These are phyloP conservation scores for Myrmecobius fasciatus DNA, from an alignment of 2,113 vertebrate species.

Conservation along the genomic window DNA sequence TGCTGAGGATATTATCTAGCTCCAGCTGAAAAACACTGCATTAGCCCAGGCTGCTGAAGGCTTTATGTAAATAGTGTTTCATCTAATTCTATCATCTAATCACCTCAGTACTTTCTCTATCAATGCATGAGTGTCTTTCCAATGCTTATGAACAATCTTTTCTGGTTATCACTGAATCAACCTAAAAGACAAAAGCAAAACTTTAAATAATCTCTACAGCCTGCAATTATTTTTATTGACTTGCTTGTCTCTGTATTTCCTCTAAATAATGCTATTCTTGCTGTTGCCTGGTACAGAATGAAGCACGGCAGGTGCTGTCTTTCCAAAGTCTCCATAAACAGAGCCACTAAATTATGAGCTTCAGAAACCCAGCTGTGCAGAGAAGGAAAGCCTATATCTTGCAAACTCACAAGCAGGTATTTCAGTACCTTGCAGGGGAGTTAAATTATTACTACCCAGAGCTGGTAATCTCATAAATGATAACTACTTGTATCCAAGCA, in stretches of 20 bases:
- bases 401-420: constrained; percentile 1
- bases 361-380: background rate
- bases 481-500: background rate
- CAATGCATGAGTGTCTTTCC: background rate
- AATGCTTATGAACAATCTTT: background rate
- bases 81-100: background rate
- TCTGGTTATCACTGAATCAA: constrained; percentile 6
- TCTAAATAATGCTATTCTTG: background rate
- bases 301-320: background rate
- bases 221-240: background rate
- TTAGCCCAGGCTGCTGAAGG: background rate
- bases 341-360: fast-evolving
- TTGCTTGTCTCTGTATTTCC: background rate
- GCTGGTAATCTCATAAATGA: background rate
- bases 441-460: background rate
- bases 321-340: background rate
- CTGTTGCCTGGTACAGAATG: background rate
- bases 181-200: background rate
- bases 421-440: background rate
- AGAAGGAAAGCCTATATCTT: background rate
- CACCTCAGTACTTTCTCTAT: background rate
- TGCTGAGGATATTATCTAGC: background rate
- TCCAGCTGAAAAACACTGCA: background rate
- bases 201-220: background rate
- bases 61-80: background rate